A percentile compares a stretch with the other conserved stretches of the same genome.
phyloP scores from a whole-genome alignment of 2,888 invertebrate species.

The Scotopteryx bipunctaria region DNA sequence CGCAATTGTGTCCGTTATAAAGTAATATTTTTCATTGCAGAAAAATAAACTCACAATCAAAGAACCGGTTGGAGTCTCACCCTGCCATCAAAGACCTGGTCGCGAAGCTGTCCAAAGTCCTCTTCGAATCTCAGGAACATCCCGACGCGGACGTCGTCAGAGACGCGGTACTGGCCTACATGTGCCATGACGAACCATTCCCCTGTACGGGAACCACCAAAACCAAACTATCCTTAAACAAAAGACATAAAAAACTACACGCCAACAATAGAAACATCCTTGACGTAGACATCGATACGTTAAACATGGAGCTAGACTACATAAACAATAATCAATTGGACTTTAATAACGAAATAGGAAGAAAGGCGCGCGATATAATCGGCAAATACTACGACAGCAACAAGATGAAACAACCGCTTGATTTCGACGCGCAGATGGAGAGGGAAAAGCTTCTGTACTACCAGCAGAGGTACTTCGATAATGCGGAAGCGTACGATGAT shows the following conservation, averaged over 20 bases:
- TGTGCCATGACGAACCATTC: conserved; percentile 92
- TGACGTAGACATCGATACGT: conserved; percentile 68
- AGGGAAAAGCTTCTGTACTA: conserved; percentile 76
- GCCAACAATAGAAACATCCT: conserved; percentile 53
- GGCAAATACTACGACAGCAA: conserved; percentile 67
- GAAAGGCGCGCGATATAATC: conserved; percentile 73
- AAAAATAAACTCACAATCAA: conserved; percentile 83
- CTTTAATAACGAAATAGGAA: conserved; percentile 71
- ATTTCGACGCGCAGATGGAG: conserved; percentile 81
- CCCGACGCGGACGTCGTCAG: conserved; percentile 88
- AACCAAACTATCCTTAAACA: conserved; percentile 44
- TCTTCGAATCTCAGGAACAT: conserved; percentile 86
- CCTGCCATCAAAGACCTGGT: conserved; percentile 89
- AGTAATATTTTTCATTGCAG: conserved; percentile 55
- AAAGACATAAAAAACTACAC: conserved; percentile 46
- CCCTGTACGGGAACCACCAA: conserved; percentile 85
- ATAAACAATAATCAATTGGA: conserved; percentile 74
- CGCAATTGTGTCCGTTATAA: too few relatives aligned
- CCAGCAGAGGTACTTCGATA: conserved; percentile 74
- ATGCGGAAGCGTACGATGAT: conserved; percentile 73
- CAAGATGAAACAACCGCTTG: conserved; percentile 63
- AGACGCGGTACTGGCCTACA: conserved; percentile 92
- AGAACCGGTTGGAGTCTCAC: conserved; percentile 87
- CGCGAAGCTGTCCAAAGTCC: conserved; percentile 84
- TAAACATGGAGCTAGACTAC: conserved; percentile 74